Conservation (phyloP, 2,888 invertebrate genomes). For the Heliconius ethilla region DNA sequence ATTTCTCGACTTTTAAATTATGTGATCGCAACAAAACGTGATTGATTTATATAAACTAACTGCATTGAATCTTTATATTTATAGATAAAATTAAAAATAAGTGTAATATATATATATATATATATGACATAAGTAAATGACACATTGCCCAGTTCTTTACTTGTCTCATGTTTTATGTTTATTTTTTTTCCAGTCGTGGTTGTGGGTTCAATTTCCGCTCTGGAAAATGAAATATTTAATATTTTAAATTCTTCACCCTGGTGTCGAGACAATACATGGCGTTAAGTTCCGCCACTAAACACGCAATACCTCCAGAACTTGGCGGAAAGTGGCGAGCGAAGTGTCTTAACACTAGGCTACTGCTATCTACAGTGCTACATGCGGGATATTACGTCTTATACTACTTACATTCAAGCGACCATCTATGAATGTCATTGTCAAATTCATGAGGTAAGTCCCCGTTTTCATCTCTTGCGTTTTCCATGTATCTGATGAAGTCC, state of each 20-base stretch:
- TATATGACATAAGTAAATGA: background rate
- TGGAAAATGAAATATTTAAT: too few relatives aligned
- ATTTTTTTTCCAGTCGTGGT: too few relatives aligned
- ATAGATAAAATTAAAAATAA: background rate
- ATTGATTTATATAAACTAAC: background rate
- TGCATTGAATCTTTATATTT: background rate
- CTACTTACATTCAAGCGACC: conserved; percentile 94
- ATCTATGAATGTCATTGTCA: conserved; percentile 93
- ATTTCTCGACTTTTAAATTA: background rate
- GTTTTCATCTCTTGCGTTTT: conserved; percentile 81
- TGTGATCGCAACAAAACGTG: background rate
- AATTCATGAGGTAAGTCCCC: conserved; percentile 90
- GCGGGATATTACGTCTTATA: background rate
- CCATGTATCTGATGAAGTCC: conserved; percentile 88
- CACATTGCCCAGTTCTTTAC: background rate
- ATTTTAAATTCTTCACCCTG: too few relatives aligned
- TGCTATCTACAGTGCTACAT: background rate
- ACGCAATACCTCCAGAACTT: background rate
- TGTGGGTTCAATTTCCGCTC: too few relatives aligned
- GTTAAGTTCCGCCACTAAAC: too few relatives aligned
- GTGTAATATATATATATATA: too few relatives aligned
- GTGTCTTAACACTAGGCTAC: background rate
- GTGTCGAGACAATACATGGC: too few relatives aligned
- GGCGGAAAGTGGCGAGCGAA: background rate
- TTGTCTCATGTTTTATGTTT: too few relatives aligned